Base-by-base conservation (phyloP, 2,888 invertebrate species). In the Mythimna lalbum region DNA sequence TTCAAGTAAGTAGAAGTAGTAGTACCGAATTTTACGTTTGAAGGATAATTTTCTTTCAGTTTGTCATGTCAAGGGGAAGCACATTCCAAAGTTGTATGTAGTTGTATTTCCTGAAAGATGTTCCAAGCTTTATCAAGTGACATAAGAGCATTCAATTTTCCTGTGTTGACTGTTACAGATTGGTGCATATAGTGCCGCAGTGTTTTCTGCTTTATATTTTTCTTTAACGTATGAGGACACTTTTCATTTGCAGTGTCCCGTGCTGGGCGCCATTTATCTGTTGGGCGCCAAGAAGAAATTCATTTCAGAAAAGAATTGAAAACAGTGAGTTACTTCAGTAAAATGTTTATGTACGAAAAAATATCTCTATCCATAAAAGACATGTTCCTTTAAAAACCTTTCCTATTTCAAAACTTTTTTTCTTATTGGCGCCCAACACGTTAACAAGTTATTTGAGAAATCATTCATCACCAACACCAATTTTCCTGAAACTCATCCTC, bases 221-320 rank as follows among this genome's bases (percentile, higher is more conserved):
- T 76, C 39, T 62, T 36, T 43, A 56, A 76, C 27, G n/a, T 50
- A 61, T 56, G 70, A 43, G 55, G 49, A 36, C 55, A 70, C n/a
- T 52, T 69, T 55, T 47, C 21, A 70, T 62, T 50, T 47, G 9
- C 2, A 14, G 36, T 77, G 57, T 70, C 71, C 50, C 77, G 33
- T 52, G 63, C 23, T 71, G 71, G 74, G 77, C 56, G 76, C 43
- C 77, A 74, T 56, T 69, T 61, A 7, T 47, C 4, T 4, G 53
- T 47, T 62, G 63, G 63, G 74, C 33, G 65, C 55, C 75, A 72
- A 66, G 12, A 66, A 27, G 12, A 31, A 31, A 39, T 12, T 36
- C 0, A 31, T 73, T 64, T 27, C 9, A n/a, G 4, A 55, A 43
- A 19, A 4, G 0, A 19, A 17, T 43, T 43, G 4, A 43, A 19